phyloP scores from a whole-genome alignment of 2,888 invertebrate species.

The Leptinotarsa juncta region DNA sequence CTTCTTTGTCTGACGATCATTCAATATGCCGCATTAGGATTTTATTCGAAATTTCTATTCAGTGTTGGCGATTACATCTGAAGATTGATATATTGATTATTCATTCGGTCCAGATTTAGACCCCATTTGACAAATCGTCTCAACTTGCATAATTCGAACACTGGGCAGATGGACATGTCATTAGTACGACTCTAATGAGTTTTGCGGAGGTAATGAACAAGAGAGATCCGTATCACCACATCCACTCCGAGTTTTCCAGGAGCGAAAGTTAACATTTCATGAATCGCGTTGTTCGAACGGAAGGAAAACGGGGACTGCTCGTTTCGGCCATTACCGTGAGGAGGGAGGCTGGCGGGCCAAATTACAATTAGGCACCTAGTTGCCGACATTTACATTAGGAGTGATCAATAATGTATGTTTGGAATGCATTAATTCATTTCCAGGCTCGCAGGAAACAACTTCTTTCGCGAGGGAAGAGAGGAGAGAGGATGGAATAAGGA shows the following conservation, averaged over 20 bases:
- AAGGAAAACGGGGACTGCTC: constrained; percentile 35
- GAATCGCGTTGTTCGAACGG: constrained; percentile 28
- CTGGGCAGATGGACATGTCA: background rate
- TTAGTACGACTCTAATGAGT: background rate
- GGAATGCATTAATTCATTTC: constrained; percentile 66
- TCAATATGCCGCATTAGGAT: no score
- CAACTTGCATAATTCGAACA: background rate
- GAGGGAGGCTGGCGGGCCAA: constrained; percentile 37
- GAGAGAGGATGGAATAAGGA: constrained; percentile 24
- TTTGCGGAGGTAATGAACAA: background rate
- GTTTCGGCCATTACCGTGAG: constrained; percentile 31
- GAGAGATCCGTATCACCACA: background rate
- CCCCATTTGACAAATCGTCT: no score
- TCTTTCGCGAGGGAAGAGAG: constrained; percentile 56
- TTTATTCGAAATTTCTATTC: no score
- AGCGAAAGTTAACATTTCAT: constrained; percentile 17
- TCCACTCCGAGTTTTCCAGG: background rate
- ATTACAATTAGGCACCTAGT: constrained; percentile 53
- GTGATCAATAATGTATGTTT: constrained; percentile 65
- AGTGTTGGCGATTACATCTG: no score
- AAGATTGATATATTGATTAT: no score
- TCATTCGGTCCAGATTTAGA: no score
- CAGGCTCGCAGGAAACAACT: constrained; percentile 64
- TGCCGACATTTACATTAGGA: constrained; percentile 67
- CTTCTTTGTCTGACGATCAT: no score